Evolutionary conservation across 2,113 vertebrate genomes (phyloP).

Genomic region (Tragelaphus buxtoni): DNA sequence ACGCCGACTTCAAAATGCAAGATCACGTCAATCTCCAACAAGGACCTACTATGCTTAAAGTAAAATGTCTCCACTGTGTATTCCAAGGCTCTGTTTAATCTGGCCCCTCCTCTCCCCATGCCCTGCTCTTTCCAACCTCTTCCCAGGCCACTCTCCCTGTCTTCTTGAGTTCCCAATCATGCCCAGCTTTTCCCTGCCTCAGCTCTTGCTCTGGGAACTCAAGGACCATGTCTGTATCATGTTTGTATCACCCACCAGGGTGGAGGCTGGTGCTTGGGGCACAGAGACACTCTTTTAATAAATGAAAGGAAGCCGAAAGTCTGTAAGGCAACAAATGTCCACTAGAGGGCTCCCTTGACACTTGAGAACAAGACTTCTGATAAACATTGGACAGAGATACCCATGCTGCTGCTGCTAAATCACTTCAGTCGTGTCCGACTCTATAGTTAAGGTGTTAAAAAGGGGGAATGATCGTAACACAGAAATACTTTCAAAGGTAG

Average conservation of each 20-base stretch:
- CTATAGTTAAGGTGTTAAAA: neutral
- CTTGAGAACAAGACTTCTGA: neutral
- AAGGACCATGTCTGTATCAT: neutral
- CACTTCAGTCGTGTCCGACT: no score
- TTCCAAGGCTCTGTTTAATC: neutral
- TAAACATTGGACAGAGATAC: neutral
- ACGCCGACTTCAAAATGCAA: neutral
- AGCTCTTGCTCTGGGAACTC: neutral
- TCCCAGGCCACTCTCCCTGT: neutral
- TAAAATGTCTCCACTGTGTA: neutral
- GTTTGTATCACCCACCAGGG: neutral
- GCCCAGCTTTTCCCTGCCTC: neutral
- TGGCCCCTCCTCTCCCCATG: neutral
- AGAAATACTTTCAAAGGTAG: neutral
- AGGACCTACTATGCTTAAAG: neutral
- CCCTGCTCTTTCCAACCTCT: neutral
- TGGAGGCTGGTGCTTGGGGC: neutral
- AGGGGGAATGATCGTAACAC: neutral
- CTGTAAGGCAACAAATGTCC: conserved; percentile 48
- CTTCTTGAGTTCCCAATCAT: neutral
- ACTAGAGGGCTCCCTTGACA: conserved; percentile 70
- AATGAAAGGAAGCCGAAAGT: neutral
- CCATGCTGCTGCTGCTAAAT: no score
- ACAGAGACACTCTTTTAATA: neutral
- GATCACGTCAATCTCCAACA: neutral